A percentile compares a stretch with the other conserved stretches of the same genome.
phyloP scores from a whole-genome alignment of 2,888 invertebrate species.

The Antitype chi region DNA sequence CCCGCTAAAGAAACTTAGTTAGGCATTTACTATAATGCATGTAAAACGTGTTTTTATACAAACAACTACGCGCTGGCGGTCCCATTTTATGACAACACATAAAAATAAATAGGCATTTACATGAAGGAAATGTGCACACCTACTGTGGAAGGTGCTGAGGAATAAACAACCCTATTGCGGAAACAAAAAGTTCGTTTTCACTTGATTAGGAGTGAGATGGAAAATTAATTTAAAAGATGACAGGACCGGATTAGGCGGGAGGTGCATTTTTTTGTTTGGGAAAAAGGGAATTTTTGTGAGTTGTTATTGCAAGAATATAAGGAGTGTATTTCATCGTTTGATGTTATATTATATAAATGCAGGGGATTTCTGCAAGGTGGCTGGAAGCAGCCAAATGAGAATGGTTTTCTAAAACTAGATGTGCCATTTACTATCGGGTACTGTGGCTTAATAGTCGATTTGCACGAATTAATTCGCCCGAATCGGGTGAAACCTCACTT shows the following conservation, averaged over 20 bases:
- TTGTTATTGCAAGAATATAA: neutral
- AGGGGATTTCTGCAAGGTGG: neutral
- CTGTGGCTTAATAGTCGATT: too few species aligned
- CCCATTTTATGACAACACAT: conserved; percentile 58
- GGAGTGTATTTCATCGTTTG: neutral
- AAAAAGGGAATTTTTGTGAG: too few species aligned
- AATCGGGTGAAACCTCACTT: too few species aligned
- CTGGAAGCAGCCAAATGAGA: neutral
- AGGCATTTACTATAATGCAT: conserved; percentile 61
- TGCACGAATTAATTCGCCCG: too few species aligned
- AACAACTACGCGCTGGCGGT: conserved; percentile 56
- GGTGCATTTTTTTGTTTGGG: conserved; percentile 5
- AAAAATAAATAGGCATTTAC: conserved; percentile 64
- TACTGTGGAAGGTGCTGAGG: conserved; percentile 16
- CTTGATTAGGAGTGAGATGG: neutral
- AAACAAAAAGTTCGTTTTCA: conserved; percentile 34
- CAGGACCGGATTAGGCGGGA: conserved; percentile 34
- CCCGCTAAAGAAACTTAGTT: conserved; percentile 41
- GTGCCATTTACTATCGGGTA: neutral
- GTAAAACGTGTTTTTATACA: conserved; percentile 65
- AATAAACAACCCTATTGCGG: conserved; percentile 27
- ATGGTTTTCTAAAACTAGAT: neutral
- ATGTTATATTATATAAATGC: neutral
- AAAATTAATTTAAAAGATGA: conserved; percentile 64
- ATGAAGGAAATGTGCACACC: conserved; percentile 49